Conservation (phyloP, 1,140 invertebrate species). For the Micrasema minimum region DNA sequence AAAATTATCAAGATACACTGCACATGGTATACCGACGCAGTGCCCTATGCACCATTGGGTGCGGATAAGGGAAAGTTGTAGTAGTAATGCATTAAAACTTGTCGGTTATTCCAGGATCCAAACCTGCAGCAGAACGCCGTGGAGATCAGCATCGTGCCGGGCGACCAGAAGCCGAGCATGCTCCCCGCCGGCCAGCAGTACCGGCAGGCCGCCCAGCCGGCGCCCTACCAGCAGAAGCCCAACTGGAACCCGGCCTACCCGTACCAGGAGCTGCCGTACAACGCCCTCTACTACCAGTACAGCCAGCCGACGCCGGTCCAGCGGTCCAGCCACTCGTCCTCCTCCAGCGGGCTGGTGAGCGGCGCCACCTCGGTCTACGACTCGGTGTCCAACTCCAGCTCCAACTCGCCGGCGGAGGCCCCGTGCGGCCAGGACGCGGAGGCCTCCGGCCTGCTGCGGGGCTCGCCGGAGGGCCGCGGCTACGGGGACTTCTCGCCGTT, state of each 20-base stretch:
- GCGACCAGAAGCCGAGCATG: neutral
- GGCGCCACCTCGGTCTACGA: conserved; percentile 47
- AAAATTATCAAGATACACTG: no score
- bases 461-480: conserved; percentile 3
- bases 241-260: conserved; percentile 13
- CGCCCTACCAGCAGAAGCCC: conserved; percentile 17
- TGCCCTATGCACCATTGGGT: no score
- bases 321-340: conserved; percentile 41
- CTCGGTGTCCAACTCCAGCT: conserved; percentile 50
- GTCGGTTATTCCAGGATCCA: conserved; percentile 19
- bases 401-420: conserved; percentile 45
- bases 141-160: conserved; percentile 20
- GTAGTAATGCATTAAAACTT: no score
- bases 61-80: no score
- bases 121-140: conserved; percentile 22
- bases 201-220: conserved; percentile 21
- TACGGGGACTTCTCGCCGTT: conserved; percentile 23
- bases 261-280: neutral
- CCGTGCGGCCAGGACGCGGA: no score
- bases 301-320: neutral
- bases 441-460: no score
- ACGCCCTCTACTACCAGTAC: neutral
- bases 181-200: neutral
- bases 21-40: no score
- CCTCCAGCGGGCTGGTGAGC: conserved; percentile 41